Base-by-base conservation (phyloP, 2,113 vertebrate species). In the Platysternon megacephalum region DNA sequence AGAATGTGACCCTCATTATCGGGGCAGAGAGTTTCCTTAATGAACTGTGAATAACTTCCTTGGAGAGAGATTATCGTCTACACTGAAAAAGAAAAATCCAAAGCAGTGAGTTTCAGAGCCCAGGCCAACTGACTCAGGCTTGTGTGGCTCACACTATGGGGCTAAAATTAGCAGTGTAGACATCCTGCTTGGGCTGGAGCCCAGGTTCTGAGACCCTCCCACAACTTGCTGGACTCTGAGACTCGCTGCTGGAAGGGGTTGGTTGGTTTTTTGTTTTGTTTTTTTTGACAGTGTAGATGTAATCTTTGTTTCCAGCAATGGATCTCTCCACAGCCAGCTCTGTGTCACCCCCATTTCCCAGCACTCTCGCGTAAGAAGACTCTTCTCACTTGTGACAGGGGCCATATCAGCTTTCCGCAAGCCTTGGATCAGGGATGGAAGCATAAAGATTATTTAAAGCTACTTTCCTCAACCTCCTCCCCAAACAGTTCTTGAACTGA, bases 381-480 rank as follows among this genome's bases (percentile, higher is more conserved):
- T 84, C 72, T 13, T 86, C 42, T 49, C 76, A 55, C 90, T 32
- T 65, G 52, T 79, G 32, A 42, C 42, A 53, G 0, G n/a, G 24
- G 56, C 52, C 83, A 53, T 93, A 93, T 26, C 29, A 26, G n/a
- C 85, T 78, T 82, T 82, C 13, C 13, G 2, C 21, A 81, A 76
- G 55, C 68, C 85, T 91, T 44, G 29, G 26, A 24, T 12, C 74
- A 42, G 22, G 12, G 16, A 49, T 13, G 14, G 49, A 88, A 58
- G 13, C 44, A 81, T 0, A 0, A 85, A 84, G 14, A 51, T 51
- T 85, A 85, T 21, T 88, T 11, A 87, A 95, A 91, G 53, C 32
- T 82, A 91, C 72, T 80, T 72, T 88, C 86, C 49, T 14, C 89
- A 89, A 85, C 39, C 35, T 93, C 61, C 82, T 28, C 24, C 7